Percentiles rank a stretch among this genome's conserved stretches.
These are phyloP conservation scores for Schrankia costaestrigalis DNA, from an alignment of 2,888 invertebrate genomes.

Conservation along the genomic window DNA sequence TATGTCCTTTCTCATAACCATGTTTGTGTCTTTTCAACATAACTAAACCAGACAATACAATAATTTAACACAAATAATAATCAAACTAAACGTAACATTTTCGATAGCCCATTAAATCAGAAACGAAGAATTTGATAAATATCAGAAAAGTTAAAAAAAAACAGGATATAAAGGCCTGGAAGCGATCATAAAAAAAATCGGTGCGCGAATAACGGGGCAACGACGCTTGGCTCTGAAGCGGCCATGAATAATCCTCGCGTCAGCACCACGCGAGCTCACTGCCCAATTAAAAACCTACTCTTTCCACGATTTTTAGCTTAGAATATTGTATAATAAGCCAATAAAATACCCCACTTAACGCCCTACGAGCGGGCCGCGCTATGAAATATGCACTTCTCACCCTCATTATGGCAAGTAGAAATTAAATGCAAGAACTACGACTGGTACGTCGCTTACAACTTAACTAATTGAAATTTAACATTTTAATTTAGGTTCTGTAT, in stretches of 20 bases:
- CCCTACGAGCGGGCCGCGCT: slow-evolving; percentile 60
- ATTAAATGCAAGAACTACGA: slow-evolving; percentile 68
- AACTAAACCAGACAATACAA: too few species aligned
- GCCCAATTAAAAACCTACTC: slow-evolving; percentile 80
- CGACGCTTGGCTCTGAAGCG: slow-evolving; percentile 68
- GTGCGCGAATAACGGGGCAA: slow-evolving; percentile 56
- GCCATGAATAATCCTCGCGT: slow-evolving; percentile 78
- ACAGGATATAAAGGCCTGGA: slow-evolving; percentile 36
- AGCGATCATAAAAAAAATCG: slow-evolving; percentile 55
- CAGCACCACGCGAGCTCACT: slow-evolving; percentile 73
- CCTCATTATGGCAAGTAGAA: slow-evolving; percentile 70
- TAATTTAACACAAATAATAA: neutral
- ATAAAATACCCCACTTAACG: slow-evolving; percentile 80
- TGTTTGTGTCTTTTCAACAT: too few species aligned
- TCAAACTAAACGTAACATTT: slow-evolving; percentile 5
- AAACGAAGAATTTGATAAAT: slow-evolving; percentile 31
- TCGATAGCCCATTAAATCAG: slow-evolving; percentile 14
- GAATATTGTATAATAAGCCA: slow-evolving; percentile 81
- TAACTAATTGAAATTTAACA: slow-evolving; percentile 33
- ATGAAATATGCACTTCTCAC: slow-evolving; percentile 77
- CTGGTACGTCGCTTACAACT: slow-evolving; percentile 40
- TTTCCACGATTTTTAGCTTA: slow-evolving; percentile 80
- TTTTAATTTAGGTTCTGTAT: too few species aligned
- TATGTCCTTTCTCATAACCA: too few species aligned
- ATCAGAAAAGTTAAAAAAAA: slow-evolving; percentile 39